Evolutionary conservation across 2,113 vertebrate species (phyloP).

Genomic region (Actenoides hombroni): DNA sequence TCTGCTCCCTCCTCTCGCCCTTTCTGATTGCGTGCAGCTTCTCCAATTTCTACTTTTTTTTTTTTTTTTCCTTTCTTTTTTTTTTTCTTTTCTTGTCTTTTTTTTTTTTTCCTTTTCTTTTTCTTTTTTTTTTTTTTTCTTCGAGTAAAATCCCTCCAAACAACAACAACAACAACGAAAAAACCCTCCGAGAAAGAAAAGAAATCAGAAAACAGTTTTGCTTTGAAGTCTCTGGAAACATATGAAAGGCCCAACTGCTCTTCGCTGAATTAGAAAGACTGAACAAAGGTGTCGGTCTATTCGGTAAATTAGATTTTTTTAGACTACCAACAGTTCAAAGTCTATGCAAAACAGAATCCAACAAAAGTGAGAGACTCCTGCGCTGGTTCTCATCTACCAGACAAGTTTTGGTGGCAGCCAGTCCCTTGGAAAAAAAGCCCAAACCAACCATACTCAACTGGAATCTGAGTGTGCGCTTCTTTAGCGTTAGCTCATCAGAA

Average conservation of each 20-base stretch:
- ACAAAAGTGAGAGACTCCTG: slow-evolving; percentile 19
- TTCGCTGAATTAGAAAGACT: not conserved
- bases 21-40: not conserved
- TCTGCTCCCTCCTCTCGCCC: not conserved
- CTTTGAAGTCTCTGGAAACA: slow-evolving; percentile 34
- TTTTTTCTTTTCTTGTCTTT: not conserved
- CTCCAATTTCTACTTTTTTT: not conserved
- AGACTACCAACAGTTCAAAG: slow-evolving; percentile 20
- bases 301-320: not conserved
- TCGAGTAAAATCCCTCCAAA: not conserved
- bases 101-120: not conserved
- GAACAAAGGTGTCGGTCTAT: not conserved
- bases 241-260: slow-evolving; percentile 29
- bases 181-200: not conserved
- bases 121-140: not conserved
- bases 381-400: not conserved
- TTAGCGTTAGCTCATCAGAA: slow-evolving; percentile 52
- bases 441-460: not conserved
- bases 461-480: slow-evolving; percentile 4
- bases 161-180: not conserved
- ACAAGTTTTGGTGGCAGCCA: not conserved
- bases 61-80: not conserved
- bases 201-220: not conserved
- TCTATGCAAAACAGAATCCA: slow-evolving; percentile 33
- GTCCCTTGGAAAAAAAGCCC: not conserved